Percentiles rank a stretch among this genome's conserved stretches.
Conservation (phyloP, 2,113 vertebrate species). For the Ochotona curzoniae region DNA sequence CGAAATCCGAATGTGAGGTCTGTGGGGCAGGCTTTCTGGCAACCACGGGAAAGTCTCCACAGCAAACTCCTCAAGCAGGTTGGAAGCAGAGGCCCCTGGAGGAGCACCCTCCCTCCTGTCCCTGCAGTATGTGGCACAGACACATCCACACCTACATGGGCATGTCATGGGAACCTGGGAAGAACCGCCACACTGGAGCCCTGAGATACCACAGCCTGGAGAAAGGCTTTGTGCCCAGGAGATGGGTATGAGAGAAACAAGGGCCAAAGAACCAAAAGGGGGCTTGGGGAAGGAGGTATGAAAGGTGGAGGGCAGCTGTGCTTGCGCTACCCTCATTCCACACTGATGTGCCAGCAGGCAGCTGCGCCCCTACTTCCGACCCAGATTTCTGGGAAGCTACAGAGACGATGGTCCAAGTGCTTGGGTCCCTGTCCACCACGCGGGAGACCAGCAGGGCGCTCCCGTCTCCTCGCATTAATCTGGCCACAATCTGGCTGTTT, state of each 20-base stretch:
- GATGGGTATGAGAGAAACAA: background rate
- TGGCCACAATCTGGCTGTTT: no score
- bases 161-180: background rate
- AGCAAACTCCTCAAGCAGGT: background rate
- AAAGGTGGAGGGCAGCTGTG: no score
- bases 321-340: no score
- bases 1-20: background rate
- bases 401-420: no score
- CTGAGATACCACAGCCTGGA: background rate
- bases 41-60: background rate
- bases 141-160: background rate
- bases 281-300: no score
- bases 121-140: background rate
- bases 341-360: no score
- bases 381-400: no score
- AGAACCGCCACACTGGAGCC: background rate
- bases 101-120: background rate
- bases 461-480: no score
- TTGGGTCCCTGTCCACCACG: no score
- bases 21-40: background rate
- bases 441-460: no score
- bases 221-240: background rate
- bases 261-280: background rate
- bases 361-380: no score
- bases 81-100: background rate